Conservation (phyloP, 1,140 invertebrate species). For the Pogonus chalceus region DNA sequence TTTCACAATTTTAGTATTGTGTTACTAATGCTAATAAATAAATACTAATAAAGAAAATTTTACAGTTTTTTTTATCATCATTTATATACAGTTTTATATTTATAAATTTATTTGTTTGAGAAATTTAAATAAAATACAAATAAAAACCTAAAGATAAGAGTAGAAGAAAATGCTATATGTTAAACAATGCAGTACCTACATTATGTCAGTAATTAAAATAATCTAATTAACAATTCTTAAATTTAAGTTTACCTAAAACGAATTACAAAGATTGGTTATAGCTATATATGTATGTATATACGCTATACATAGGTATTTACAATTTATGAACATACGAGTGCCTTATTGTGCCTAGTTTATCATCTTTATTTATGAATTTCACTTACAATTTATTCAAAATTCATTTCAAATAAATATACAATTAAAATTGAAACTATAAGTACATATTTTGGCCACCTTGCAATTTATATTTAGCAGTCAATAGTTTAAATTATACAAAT, state of each 20-base stretch:
- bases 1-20: slow-evolving; percentile 1
- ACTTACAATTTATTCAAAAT: neutral
- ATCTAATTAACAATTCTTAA: slow-evolving; percentile 2
- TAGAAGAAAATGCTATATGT: neutral
- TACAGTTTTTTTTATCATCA: neutral
- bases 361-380: neutral
- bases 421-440: too few relatives aligned
- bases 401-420: neutral
- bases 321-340: slow-evolving; percentile 1
- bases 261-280: neutral
- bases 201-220: neutral
- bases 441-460: neutral
- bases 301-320: slow-evolving; percentile 7
- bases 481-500: neutral
- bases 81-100: neutral
- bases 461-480: neutral
- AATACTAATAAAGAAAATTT: neutral
- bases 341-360: neutral
- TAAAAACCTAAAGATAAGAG: neutral
- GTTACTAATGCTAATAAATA: slow-evolving; percentile 1
- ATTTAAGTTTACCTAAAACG: neutral
- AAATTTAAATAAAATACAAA: neutral
- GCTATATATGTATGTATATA: slow-evolving; percentile 1
- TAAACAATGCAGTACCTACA: neutral
- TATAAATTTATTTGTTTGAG: neutral